Conservation (phyloP, 2,113 vertebrate genomes). For the Brienomyrus longianalis region DNA sequence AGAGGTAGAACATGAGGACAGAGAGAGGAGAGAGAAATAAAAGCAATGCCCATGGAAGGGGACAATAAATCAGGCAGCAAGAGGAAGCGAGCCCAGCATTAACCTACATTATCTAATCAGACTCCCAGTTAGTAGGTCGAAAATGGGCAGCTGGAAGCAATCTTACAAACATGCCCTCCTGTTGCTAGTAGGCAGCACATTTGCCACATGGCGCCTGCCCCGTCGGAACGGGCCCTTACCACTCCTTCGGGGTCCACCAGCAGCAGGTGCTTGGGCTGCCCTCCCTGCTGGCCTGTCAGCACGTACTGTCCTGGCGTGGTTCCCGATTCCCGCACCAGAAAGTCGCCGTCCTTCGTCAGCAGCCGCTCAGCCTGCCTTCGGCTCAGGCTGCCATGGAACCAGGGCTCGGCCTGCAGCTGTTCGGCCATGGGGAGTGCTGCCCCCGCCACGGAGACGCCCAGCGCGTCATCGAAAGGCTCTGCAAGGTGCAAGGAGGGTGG, state of each 20-base stretch:
- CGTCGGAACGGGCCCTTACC: constrained; percentile 61
- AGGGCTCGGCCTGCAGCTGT: constrained; percentile 78
- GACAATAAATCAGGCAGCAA: not conserved
- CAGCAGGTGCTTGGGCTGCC: constrained; percentile 89
- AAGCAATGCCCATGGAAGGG: not conserved
- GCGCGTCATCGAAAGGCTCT: constrained; percentile 93
- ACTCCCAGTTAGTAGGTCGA: not conserved
- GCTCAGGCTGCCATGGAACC: constrained; percentile 89
- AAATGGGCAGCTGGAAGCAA: not conserved
- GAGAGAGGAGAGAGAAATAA: not conserved
- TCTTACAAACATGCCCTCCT: not conserved
- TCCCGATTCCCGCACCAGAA: constrained; percentile 89
- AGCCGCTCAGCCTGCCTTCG: constrained; percentile 82
- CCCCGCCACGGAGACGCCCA: constrained; percentile 57
- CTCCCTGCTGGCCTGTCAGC: constrained; percentile 86
- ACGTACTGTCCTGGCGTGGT: constrained; percentile 92
- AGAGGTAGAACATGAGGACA: not conserved
- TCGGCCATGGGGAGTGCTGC: constrained; percentile 77
- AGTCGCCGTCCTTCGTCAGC: constrained; percentile 83
- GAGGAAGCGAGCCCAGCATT: not conserved
- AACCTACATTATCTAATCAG: not conserved
- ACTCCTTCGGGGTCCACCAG: constrained; percentile 95
- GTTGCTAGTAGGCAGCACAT: constrained; percentile 21
- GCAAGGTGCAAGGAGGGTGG: not conserved
- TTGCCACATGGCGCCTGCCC: not conserved